phyloP scores from a whole-genome alignment of 2,888 invertebrate species.

The Drosophila imparisetae region DNA sequence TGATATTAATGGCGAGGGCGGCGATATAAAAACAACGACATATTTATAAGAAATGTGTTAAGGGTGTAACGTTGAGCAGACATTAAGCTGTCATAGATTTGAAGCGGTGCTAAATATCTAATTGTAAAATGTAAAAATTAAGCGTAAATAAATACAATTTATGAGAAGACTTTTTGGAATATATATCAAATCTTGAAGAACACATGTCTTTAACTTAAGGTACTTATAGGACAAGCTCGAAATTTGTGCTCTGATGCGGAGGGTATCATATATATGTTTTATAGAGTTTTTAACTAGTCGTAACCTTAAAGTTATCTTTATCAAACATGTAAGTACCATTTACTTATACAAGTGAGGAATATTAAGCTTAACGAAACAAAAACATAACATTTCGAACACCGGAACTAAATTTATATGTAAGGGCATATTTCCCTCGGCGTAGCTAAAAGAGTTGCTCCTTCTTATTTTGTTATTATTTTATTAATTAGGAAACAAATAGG shows the following conservation, averaged over 20 bases:
- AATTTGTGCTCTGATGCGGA: not conserved
- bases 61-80: conserved; percentile 29
- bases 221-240: not conserved
- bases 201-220: not conserved
- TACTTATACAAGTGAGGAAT: not conserved
- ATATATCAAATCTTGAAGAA: not conserved
- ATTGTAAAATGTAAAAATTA: not conserved
- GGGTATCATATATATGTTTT: not conserved
- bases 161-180: not conserved
- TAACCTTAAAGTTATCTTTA: not conserved
- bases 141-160: not conserved
- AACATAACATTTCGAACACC: not conserved
- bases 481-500: not conserved
- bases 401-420: not conserved
- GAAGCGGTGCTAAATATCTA: conserved; percentile 6
- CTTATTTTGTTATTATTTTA: not conserved
- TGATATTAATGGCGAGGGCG: conserved; percentile 47
- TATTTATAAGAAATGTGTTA: conserved; percentile 62
- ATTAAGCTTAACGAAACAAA: not conserved
- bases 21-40: conserved; percentile 25
- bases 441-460: not conserved
- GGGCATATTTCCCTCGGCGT: not conserved
- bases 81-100: conserved; percentile 1
- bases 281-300: not conserved
- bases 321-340: not conserved